Evolutionary conservation across 1,140 invertebrate genomes (phyloP), one percentile per base, ranked within the genome.

Genomic region (Papilio polytes): DNA sequence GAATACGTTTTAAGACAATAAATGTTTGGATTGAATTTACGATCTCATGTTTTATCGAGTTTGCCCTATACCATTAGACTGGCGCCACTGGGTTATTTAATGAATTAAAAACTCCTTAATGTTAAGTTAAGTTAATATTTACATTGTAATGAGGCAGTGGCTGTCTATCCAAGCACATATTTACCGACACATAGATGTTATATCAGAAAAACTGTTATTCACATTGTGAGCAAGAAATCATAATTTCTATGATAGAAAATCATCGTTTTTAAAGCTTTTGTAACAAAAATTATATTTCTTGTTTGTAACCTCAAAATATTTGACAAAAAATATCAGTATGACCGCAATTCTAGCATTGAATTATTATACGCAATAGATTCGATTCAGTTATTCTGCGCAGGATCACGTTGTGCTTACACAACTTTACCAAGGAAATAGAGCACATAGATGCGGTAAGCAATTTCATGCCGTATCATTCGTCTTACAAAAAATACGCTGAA

Each of bases 381-480:
- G 83, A 85, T 81, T 89, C 85, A 86, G 86, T 85, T 82, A 85
- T 85, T 83, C 84, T 74, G 77, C 80, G 80, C 84, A 89, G 88
- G 88, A 89, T 88, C 88, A 89, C 88, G 86, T 91, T 85, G 86
- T 80, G 36, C 72, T 90, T 88, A 80, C 86, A 81, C 83, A 90
- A 91, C 82, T 82, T 72, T 85, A 84, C 78, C 80, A 82, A 84
- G 77, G 86, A 90, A 91, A 89, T 88, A 88, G 89, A 91, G 87
- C 88, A 89, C 85, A 88, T 86, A 89, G 85, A 88, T 88, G 84
- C 84, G 83, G 86, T 86, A 84, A 80, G 80, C 83, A 87, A 85
- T 85, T 85, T 87, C 83, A 77, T 82, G 77, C 70, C 74, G 78
- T 78, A 73, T 78, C 83, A 76, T 82, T 79, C 81, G 73, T 56